Conservation (phyloP, 2,797 vertebrate genomes). For the Macroramphosus scolopax region DNA sequence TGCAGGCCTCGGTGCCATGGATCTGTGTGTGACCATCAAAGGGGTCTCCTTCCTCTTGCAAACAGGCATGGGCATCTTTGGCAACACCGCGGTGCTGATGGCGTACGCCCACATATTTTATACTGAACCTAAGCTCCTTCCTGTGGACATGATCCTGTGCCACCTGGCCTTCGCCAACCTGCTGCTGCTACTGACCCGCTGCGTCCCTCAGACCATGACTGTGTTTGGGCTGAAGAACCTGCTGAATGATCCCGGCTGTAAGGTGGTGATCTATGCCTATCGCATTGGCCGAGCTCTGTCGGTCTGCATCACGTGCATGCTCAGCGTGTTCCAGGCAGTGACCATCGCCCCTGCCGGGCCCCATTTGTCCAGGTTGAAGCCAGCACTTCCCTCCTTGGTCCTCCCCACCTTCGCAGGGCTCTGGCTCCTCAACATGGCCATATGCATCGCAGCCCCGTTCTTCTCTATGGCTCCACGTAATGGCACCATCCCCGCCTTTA, state of each 20-base stretch:
- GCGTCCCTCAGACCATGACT: slow-evolving; percentile 80
- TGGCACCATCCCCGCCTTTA: slow-evolving; percentile 75
- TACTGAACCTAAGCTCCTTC: slow-evolving; percentile 65
- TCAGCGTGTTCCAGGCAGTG: slow-evolving; percentile 79
- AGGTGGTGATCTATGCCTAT: slow-evolving; percentile 79
- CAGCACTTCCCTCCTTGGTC: slow-evolving; percentile 68
- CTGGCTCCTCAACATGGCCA: slow-evolving; percentile 81
- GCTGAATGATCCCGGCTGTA: slow-evolving; percentile 76
- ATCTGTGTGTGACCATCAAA: slow-evolving; percentile 82
- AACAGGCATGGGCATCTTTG: slow-evolving; percentile 77
- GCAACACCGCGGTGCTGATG: slow-evolving; percentile 74
- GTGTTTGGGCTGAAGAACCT: slow-evolving; percentile 74
- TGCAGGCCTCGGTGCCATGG: slow-evolving; percentile 65
- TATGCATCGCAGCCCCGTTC: slow-evolving; percentile 76
- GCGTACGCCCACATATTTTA: slow-evolving; percentile 66
- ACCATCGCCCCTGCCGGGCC: slow-evolving; percentile 69
- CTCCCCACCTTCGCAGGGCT: slow-evolving; percentile 69
- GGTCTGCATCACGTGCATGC: slow-evolving; percentile 81
- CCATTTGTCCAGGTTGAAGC: slow-evolving; percentile 62
- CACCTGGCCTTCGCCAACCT: slow-evolving; percentile 81
- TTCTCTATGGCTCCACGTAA: slow-evolving; percentile 79
- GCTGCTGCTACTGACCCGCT: slow-evolving; percentile 75
- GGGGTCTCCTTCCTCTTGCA: slow-evolving; percentile 83
- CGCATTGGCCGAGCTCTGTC: slow-evolving; percentile 78
- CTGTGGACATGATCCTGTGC: slow-evolving; percentile 80